A percentile compares a stretch with the other conserved stretches of the same genome.
Evolutionary conservation across 2,797 vertebrate genomes (phyloP).

Genomic region (Myotis pilosus): DNA sequence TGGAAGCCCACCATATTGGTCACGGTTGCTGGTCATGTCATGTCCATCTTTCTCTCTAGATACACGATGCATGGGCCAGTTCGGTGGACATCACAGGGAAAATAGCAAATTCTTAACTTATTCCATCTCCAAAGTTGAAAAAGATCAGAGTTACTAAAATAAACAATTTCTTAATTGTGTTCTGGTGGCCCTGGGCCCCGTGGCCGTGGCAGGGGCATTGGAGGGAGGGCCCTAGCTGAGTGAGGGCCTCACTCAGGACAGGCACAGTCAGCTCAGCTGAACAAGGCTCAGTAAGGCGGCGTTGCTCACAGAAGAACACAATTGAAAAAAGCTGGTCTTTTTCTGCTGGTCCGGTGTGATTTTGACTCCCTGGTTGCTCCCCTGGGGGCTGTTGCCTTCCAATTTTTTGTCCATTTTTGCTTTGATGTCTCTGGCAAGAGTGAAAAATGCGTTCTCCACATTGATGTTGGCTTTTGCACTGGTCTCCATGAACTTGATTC

Average conservation of each 20-base stretch:
- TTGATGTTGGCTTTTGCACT: constrained; percentile 99
- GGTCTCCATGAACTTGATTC: constrained; percentile 99
- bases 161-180: constrained; percentile 79
- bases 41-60: constrained; percentile 41
- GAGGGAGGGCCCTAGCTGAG: constrained; percentile 69
- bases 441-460: constrained; percentile 97
- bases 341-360: constrained; percentile 95
- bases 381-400: constrained; percentile 96
- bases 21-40: neutral
- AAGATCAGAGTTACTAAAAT: constrained; percentile 82
- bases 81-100: constrained; percentile 65
- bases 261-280: constrained; percentile 90
- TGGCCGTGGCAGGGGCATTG: constrained; percentile 40
- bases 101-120: constrained; percentile 67
- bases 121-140: constrained; percentile 78
- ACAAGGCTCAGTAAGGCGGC: constrained; percentile 84
- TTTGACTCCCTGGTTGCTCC: constrained; percentile 94
- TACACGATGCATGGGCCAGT: neutral
- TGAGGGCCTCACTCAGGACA: constrained; percentile 77
- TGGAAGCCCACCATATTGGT: neutral
- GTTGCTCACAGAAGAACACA: constrained; percentile 94
- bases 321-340: constrained; percentile 98
- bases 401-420: constrained; percentile 99
- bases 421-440: constrained; percentile 98
- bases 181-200: constrained; percentile 72